Evolutionary conservation across 1,140 invertebrate species (phyloP).

Genomic region (Drosophila seguyi): DNA sequence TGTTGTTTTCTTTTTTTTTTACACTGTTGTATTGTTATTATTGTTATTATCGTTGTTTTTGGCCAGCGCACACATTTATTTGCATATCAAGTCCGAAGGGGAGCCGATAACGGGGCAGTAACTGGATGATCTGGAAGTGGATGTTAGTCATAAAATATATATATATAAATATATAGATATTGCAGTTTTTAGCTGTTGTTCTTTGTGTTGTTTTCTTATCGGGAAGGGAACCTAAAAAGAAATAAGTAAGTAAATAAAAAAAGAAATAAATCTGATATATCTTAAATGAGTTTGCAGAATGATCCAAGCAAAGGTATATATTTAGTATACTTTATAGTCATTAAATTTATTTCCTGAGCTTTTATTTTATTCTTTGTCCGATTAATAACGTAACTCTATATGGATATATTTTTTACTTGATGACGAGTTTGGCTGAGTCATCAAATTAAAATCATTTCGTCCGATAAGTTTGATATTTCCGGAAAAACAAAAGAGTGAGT

Average conservation of each 20-base stretch:
- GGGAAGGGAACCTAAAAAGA: slow-evolving; percentile 8
- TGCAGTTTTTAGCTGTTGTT: slow-evolving; percentile 11
- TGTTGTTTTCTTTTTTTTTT: slow-evolving; percentile 57
- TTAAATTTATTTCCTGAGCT: no score
- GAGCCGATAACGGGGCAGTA: slow-evolving; percentile 13
- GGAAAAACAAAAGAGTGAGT: slow-evolving; percentile 7
- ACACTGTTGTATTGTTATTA: slow-evolving; percentile 36
- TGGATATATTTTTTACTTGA: neutral
- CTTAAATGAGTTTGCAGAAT: neutral
- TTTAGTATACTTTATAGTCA: no score
- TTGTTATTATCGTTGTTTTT: slow-evolving; percentile 59
- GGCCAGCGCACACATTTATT: slow-evolving; percentile 70
- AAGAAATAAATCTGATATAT: neutral
- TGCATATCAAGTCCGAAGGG: slow-evolving; percentile 66
- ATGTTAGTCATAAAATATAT: slow-evolving; percentile 32
- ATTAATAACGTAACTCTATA: neutral
- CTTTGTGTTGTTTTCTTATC: slow-evolving; percentile 20
- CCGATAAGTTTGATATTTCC: slow-evolving; percentile 3
- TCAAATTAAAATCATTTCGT: slow-evolving; percentile 6
- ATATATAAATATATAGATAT: slow-evolving; percentile 6
- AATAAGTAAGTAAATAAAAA: slow-evolving; percentile 32
- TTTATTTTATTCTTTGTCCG: no score
- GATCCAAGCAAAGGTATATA: no score
- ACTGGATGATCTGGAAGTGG: slow-evolving; percentile 29
- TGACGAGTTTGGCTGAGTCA: neutral